These are phyloP conservation scores for Gambusia yucatana DNA, from an alignment of 2,797 vertebrate genomes.

Conservation along the genomic window DNA sequence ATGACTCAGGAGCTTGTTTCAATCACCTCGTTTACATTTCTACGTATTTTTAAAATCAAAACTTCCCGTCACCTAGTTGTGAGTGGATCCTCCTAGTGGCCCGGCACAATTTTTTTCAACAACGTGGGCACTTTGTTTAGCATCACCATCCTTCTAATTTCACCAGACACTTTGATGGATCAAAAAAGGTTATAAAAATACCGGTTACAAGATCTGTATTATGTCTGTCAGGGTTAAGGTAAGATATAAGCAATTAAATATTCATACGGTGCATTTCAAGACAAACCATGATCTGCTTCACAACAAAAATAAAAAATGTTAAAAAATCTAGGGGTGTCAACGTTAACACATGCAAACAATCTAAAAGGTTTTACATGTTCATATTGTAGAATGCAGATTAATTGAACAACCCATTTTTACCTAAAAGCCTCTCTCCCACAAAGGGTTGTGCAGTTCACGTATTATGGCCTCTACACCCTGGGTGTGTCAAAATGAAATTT, in stretches of 20 bases:
- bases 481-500: too few relatives aligned
- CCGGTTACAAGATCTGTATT: not conserved
- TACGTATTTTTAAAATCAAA: not conserved
- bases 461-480: too few relatives aligned
- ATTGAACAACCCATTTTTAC: too few relatives aligned
- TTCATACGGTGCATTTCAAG: not conserved
- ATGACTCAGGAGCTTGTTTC: not conserved
- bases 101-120: not conserved
- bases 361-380: too few relatives aligned
- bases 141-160: not conserved
- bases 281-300: not conserved
- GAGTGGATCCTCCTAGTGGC: not conserved
- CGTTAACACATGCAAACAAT: too few relatives aligned
- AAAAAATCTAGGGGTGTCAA: too few relatives aligned
- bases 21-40: not conserved
- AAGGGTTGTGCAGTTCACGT: too few relatives aligned
- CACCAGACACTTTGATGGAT: too few relatives aligned
- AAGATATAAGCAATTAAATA: not conserved
- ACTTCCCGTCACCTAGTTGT: not conserved
- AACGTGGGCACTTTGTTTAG: not conserved
- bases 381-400: too few relatives aligned
- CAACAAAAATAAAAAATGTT: not conserved
- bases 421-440: too few relatives aligned
- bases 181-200: too few relatives aligned
- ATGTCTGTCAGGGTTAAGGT: not conserved